phyloP scores from a whole-genome alignment of 2,888 invertebrate genomes.

The Himalopsyche anomala region DNA sequence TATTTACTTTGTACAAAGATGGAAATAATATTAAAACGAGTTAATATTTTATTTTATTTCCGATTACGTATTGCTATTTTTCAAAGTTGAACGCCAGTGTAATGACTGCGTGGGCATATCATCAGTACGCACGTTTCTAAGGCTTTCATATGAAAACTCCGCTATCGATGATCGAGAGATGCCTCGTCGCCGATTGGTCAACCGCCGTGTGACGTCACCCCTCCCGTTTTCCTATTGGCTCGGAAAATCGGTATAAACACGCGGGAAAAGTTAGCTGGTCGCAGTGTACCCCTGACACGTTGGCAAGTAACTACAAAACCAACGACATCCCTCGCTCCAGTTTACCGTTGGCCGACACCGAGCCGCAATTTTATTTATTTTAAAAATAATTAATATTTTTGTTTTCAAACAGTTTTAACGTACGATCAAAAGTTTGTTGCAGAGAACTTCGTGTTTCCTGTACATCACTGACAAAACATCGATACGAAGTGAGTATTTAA shows the following conservation, averaged over 20 bases:
- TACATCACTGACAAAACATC: constrained; percentile 11
- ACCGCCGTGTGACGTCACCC: constrained; percentile 48
- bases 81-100: background rate
- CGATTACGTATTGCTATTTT: too few species aligned
- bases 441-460: background rate
- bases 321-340: constrained; percentile 43
- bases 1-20: too few species aligned
- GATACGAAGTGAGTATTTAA: background rate
- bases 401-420: constrained; percentile 9
- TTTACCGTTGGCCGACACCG: constrained; percentile 47
- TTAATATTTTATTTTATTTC: too few species aligned
- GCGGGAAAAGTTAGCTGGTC: constrained; percentile 39
- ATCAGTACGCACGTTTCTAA: constrained; percentile 32
- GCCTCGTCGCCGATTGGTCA: constrained; percentile 46
- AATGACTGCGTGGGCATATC: constrained; percentile 25
- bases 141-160: constrained; percentile 26
- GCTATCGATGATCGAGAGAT: constrained; percentile 29
- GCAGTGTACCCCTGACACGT: constrained; percentile 52
- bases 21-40: too few species aligned
- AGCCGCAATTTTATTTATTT: constrained; percentile 47
- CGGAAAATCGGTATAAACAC: constrained; percentile 49
- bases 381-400: background rate
- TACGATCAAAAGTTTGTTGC: constrained; percentile 12
- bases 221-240: constrained; percentile 46
- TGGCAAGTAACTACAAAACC: constrained; percentile 46